Evolutionary conservation across 2,113 vertebrate species (phyloP).

Genomic region (Zosterops japonicus): DNA sequence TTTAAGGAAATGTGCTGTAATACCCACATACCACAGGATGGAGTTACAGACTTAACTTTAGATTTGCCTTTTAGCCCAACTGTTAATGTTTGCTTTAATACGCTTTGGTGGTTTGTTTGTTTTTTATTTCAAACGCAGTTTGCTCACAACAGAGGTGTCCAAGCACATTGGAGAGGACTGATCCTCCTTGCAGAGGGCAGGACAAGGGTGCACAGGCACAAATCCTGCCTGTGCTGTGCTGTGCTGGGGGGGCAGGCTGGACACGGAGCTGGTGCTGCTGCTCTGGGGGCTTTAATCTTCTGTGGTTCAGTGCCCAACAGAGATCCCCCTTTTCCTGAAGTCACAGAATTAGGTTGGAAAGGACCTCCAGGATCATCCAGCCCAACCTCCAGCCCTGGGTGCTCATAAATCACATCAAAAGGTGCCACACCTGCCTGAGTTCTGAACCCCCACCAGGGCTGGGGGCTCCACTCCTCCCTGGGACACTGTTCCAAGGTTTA

Average conservation of each 20-base stretch:
- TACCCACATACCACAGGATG: constrained; percentile 63
- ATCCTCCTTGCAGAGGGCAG: neutral
- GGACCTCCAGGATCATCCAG: neutral
- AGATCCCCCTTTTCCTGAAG: fast-evolving
- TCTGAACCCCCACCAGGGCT: neutral
- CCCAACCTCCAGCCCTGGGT: neutral
- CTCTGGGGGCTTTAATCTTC: neutral
- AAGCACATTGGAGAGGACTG: neutral
- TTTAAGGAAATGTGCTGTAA: constrained; percentile 32
- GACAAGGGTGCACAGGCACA: neutral
- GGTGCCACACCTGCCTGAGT: neutral
- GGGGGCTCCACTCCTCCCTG: neutral
- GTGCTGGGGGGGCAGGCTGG: neutral
- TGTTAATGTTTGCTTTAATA: neutral
- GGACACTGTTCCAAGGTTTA: neutral
- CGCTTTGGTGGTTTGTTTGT: neutral
- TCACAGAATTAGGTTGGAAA: neutral
- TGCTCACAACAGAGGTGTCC: neutral
- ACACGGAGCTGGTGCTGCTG: neutral
- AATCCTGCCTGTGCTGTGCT: neutral
- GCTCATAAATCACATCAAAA: neutral
- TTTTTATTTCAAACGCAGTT: neutral
- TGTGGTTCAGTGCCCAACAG: neutral
- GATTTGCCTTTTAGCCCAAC: neutral
- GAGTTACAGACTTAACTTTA: constrained; percentile 69